Evolutionary conservation across 1,140 invertebrate genomes (phyloP).

Genomic region (Meteorus sp.): DNA sequence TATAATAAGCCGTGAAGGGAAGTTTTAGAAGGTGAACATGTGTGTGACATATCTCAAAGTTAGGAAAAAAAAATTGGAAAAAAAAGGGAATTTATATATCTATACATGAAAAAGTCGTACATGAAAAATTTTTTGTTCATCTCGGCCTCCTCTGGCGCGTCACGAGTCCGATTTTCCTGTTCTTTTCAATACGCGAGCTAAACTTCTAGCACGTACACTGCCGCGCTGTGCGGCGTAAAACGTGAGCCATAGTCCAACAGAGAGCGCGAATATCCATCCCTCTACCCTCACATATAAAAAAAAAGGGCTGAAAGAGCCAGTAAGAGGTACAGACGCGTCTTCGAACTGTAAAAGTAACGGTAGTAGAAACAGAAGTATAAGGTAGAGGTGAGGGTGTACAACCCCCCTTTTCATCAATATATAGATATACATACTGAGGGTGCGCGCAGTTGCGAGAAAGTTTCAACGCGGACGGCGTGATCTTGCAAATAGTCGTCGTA

Average conservation of each 20-base stretch:
- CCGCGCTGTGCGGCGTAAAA: constrained; percentile 10
- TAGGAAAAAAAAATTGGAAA: too few relatives aligned
- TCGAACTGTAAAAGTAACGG: constrained; percentile 25
- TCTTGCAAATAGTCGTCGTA: constrained; percentile 54
- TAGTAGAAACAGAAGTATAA: constrained; percentile 5
- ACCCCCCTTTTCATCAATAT: too few relatives aligned
- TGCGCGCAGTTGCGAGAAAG: constrained; percentile 44
- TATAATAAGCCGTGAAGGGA: too few relatives aligned
- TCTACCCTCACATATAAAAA: not conserved
- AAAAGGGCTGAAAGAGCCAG: not conserved
- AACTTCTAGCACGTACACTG: constrained; percentile 23
- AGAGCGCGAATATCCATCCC: not conserved
- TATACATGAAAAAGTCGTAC: not conserved
- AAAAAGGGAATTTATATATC: not conserved
- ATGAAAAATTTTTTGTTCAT: not conserved
- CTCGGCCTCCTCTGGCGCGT: constrained; percentile 1
- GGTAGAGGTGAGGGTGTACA: not conserved
- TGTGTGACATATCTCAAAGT: too few relatives aligned
- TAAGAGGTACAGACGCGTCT: constrained; percentile 1
- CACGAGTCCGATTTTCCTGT: constrained; percentile 23
- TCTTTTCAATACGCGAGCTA: constrained; percentile 24
- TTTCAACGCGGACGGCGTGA: constrained; percentile 50
- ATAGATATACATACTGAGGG: not conserved
- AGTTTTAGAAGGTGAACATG: not conserved
- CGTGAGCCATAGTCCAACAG: constrained; percentile 4